Base-by-base conservation (phyloP, 2,888 invertebrate genomes). In the Bibio marci region DNA sequence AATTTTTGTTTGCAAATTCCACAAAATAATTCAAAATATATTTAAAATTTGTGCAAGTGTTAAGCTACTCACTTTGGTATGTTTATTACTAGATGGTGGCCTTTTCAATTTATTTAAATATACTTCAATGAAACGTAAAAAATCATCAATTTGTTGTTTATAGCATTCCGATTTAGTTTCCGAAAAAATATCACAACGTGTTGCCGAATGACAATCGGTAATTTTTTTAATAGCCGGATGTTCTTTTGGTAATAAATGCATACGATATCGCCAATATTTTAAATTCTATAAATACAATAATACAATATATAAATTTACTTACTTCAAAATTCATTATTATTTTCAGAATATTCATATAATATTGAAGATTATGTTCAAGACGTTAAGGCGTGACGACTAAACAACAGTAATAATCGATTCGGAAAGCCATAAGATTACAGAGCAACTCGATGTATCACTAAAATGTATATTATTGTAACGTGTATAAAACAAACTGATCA, bases 181-280 rank as follows among this genome's bases (percentile, higher is more conserved):
- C 0, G 70, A 70, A 54, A 90, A 92, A 40, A 91, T 77, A 59
- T 92, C 88, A 57, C 88, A 91, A 52, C 76, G 73, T 10, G 8
- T 17, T 1, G 72, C 65, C 2, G 71, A 62, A 14, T 72, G 73
- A 30, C 75, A 76, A 40, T 85, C 85, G 10, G 82, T 63, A 40
- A 87, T 83, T 52, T 73, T 75, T 55, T 81, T 79, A 2, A 80
- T 81, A 1, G 80, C 82, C 12, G 76, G 67, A 55, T 82, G 86
- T 52, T 76, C 77, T 38, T 80, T 66, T 0, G 94, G 94, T 38
- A 97, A 58, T 2, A 95, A 64, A 46, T 90, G 80, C 47, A 94
- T 82, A 34, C 94, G 73, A 56, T 90, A 87, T 43, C 94, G 73
- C 88, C 88, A 91, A 57, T 81, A 90, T 58, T 90, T 90, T 19